A percentile compares a stretch with the other conserved stretches of the same genome.
These are phyloP conservation scores for Petaurus breviceps DNA, from an alignment of 2,113 vertebrate genomes.

Conservation along the genomic window DNA sequence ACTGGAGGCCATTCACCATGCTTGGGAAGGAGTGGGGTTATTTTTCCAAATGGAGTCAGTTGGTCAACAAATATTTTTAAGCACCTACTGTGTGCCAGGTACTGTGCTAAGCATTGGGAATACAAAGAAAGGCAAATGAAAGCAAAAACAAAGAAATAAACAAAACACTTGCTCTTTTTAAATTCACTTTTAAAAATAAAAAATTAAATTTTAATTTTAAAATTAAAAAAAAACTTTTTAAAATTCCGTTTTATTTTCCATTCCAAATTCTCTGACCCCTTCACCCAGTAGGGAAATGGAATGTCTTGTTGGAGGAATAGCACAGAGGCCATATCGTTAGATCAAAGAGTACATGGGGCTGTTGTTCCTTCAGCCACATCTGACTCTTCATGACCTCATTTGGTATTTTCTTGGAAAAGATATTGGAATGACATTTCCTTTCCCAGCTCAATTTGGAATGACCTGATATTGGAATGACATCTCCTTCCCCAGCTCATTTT, in stretches of 20 bases:
- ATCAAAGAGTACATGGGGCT: background rate
- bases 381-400: background rate
- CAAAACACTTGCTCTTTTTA: background rate
- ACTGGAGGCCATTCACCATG: background rate
- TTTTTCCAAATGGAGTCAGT: background rate
- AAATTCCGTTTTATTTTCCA: background rate
- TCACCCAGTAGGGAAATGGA: background rate
- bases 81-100: background rate
- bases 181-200: background rate
- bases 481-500: background rate
- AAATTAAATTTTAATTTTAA: no score
- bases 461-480: background rate
- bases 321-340: background rate
- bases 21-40: background rate
- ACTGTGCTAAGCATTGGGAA: background rate
- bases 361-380: background rate
- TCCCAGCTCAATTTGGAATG: no score
- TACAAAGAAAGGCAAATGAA: background rate
- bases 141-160: background rate
- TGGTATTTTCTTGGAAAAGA: background rate
- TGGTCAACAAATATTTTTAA: background rate
- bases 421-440: background rate
- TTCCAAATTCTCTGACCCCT: background rate
- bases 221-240: background rate
- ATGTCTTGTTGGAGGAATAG: background rate